These are phyloP conservation scores for Papilio machaon DNA, from an alignment of 1,140 invertebrate genomes.

Conservation along the genomic window DNA sequence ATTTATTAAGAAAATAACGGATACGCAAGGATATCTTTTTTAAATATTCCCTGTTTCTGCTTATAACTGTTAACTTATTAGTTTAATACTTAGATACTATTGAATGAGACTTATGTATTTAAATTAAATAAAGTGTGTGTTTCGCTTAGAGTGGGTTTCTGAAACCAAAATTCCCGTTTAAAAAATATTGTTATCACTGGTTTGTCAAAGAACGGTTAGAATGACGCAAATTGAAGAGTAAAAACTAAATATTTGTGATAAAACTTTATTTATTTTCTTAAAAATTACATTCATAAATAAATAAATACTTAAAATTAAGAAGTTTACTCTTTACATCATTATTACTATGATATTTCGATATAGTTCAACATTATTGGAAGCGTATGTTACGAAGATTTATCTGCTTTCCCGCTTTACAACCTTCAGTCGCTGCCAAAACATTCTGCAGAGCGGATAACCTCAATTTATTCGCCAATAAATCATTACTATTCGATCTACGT, in stretches of 20 bases:
- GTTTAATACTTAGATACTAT: too few species aligned
- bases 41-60: too few species aligned
- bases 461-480: slow-evolving; percentile 29
- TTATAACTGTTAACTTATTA: too few species aligned
- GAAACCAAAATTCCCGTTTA: too few species aligned
- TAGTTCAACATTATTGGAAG: too few species aligned
- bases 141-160: too few species aligned
- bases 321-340: background rate
- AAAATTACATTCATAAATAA: background rate
- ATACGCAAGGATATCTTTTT: too few species aligned
- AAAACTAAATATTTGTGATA: background rate
- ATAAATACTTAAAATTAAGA: slow-evolving; percentile 1
- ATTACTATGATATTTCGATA: background rate
- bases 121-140: too few species aligned
- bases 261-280: background rate
- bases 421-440: slow-evolving; percentile 15
- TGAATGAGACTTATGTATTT: too few species aligned
- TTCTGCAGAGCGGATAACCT: slow-evolving; percentile 30
- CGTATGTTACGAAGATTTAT: slow-evolving; percentile 8
- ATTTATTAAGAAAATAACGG: too few species aligned
- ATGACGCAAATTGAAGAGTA: background rate
- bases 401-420: slow-evolving; percentile 2
- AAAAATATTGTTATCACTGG: too few species aligned
- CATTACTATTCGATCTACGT: slow-evolving; percentile 10
- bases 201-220: too few species aligned